These are phyloP conservation scores for Andricus curvator DNA, from an alignment of 2,888 invertebrate genomes.

Conservation along the genomic window DNA sequence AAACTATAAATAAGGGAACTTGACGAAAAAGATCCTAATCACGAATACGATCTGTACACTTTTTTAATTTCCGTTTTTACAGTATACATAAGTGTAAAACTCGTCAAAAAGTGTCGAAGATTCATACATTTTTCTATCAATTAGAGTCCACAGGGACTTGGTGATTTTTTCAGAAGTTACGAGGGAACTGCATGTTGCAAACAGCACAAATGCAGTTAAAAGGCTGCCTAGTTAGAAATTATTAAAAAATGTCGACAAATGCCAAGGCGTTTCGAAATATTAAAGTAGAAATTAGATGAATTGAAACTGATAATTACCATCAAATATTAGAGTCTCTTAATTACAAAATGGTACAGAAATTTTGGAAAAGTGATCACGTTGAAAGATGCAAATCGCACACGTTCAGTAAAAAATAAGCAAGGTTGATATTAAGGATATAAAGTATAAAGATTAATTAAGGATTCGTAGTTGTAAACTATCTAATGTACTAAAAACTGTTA, in stretches of 20 bases:
- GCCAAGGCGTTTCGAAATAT: background rate
- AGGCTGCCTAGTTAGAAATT: slow-evolving; percentile 2
- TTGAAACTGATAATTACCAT: too few relatives aligned
- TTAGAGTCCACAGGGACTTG: too few relatives aligned
- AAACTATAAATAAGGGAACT: background rate
- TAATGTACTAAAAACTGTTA: background rate
- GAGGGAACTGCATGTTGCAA: background rate
- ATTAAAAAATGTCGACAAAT: slow-evolving; percentile 7
- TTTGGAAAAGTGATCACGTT: background rate
- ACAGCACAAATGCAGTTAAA: background rate
- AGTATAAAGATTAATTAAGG: background rate
- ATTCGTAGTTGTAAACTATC: background rate
- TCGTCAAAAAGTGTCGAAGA: too few relatives aligned
- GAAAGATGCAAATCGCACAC: background rate
- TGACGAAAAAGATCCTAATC: background rate
- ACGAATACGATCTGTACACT: background rate
- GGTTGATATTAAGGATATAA: background rate
- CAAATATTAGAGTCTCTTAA: background rate
- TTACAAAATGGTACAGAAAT: background rate
- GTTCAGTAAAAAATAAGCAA: background rate
- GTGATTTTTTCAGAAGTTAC: background rate
- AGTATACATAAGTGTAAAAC: background rate
- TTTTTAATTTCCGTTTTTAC: background rate
- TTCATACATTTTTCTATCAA: too few relatives aligned
- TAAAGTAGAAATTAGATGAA: background rate